phyloP scores from a whole-genome alignment of 2,797 vertebrate species.

The Gymnoscopelus braueri region DNA sequence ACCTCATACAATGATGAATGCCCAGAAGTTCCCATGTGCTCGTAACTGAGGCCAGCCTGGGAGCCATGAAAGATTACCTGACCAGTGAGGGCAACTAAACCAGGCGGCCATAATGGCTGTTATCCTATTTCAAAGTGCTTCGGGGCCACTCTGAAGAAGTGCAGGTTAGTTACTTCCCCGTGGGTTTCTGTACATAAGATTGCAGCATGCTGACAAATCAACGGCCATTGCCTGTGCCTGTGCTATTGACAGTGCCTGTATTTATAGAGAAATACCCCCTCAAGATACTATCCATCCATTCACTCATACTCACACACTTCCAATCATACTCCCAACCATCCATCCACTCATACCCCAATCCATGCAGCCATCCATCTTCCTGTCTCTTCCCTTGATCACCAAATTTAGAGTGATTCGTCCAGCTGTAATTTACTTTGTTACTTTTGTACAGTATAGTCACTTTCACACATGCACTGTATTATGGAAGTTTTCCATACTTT shows the following conservation, averaged over 20 bases:
- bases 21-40: conserved; percentile 19
- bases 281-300: too few relatives aligned
- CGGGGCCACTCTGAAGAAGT: conserved; percentile 8
- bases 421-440: too few relatives aligned
- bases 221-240: conserved; percentile 19
- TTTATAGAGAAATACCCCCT: conserved; percentile 12
- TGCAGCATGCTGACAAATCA: conserved; percentile 49
- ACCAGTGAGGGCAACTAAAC: conserved; percentile 2
- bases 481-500: too few relatives aligned
- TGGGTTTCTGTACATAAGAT: conserved; percentile 42
- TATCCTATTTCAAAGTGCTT: conserved; percentile 24
- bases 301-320: too few relatives aligned
- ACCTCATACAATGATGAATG: too few relatives aligned
- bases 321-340: too few relatives aligned
- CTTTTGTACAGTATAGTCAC: too few relatives aligned
- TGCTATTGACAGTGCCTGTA: conserved; percentile 43
- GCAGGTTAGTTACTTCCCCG: conserved; percentile 27
- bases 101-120: conserved; percentile 8
- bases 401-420: too few relatives aligned
- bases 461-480: too few relatives aligned
- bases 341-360: too few relatives aligned
- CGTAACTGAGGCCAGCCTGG: background rate
- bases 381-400: too few relatives aligned
- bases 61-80: conserved; percentile 4
- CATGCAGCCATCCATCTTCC: too few relatives aligned